Conservation (phyloP, 2,888 invertebrate genomes). For the Drosophila helvetica region DNA sequence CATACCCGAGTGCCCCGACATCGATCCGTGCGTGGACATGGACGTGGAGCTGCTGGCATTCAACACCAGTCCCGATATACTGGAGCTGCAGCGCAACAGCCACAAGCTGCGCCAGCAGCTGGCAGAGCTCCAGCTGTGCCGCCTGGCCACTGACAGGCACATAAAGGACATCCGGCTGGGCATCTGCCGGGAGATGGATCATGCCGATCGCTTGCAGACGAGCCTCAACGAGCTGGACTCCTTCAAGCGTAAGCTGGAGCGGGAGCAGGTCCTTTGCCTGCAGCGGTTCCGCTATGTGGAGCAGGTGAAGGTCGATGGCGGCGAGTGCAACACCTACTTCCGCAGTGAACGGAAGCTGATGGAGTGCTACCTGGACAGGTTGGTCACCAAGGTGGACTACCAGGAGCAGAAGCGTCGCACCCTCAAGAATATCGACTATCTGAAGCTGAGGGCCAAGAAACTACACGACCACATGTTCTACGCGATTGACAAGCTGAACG, state of each 20-base stretch:
- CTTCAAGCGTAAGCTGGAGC: slow-evolving; percentile 39
- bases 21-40: slow-evolving; percentile 23
- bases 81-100: slow-evolving; percentile 37
- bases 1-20: slow-evolving; percentile 32
- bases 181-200: slow-evolving; percentile 22
- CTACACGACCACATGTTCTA: slow-evolving; percentile 9
- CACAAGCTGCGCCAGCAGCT: slow-evolving; percentile 42
- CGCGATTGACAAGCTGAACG: neutral
- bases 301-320: slow-evolving; percentile 40
- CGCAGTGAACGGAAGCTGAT: neutral
- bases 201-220: slow-evolving; percentile 12
- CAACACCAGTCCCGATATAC: slow-evolving; percentile 26
- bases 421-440: neutral
- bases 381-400: slow-evolving; percentile 15
- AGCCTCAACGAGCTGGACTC: slow-evolving; percentile 35
- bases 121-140: slow-evolving; percentile 14
- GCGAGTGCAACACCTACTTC: slow-evolving; percentile 19
- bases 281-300: slow-evolving; percentile 45
- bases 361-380: neutral
- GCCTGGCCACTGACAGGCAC: slow-evolving; percentile 21
- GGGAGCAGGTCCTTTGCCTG: slow-evolving; percentile 38
- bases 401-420: slow-evolving; percentile 5
- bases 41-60: slow-evolving; percentile 33
- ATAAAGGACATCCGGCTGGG: slow-evolving; percentile 6
- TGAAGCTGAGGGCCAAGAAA: slow-evolving; percentile 15